These are phyloP conservation scores for Mastomys coucha DNA, from an alignment of 2,113 vertebrate species.

Conservation along the genomic window DNA sequence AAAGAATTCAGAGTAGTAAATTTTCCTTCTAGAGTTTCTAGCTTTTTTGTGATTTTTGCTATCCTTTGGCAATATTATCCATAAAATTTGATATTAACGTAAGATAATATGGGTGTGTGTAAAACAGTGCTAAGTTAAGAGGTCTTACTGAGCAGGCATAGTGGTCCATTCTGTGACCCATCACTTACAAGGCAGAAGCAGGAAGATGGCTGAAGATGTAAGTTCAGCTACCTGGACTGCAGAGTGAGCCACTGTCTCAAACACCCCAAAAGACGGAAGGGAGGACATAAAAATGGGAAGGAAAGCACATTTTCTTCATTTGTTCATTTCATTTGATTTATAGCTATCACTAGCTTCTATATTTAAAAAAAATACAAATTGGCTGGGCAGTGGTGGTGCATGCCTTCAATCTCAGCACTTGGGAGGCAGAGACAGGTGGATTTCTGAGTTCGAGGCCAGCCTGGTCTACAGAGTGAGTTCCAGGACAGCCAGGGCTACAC, in stretches of 20 bases:
- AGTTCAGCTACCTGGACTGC: background rate
- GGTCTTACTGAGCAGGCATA: background rate
- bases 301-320: background rate
- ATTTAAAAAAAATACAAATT: background rate
- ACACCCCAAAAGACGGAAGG: background rate
- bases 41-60: background rate
- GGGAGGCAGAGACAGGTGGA: too few relatives aligned
- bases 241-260: background rate
- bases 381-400: too few relatives aligned
- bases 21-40: constrained; percentile 35
- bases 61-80: background rate
- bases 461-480: too few relatives aligned
- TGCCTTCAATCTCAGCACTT: too few relatives aligned
- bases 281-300: background rate
- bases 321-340: constrained; percentile 27
- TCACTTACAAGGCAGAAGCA: background rate
- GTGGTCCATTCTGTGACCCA: background rate
- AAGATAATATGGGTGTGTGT: background rate
- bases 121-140: background rate
- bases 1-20: constrained; percentile 27
- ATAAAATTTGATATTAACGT: constrained; percentile 20
- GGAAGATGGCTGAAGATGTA: background rate
- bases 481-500: too few relatives aligned
- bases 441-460: too few relatives aligned
- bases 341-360: background rate